Evolutionary conservation across 2,888 invertebrate genomes (phyloP).

Genomic region (Endotricha flammealis): DNA sequence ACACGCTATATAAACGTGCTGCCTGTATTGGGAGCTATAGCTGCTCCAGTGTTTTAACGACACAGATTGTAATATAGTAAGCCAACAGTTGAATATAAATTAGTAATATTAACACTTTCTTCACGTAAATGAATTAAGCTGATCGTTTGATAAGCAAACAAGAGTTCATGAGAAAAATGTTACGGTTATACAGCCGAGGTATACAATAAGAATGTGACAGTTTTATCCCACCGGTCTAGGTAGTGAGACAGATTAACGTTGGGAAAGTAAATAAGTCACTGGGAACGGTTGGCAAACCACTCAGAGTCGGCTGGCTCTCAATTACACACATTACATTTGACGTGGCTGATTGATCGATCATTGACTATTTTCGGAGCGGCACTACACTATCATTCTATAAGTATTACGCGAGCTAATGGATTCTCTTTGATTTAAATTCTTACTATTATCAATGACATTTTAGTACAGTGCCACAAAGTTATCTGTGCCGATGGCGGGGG

Average conservation of each 20-base stretch:
- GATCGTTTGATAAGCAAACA: conserved; percentile 6
- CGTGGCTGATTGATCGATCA: conserved; percentile 49
- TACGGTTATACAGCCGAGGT: conserved; percentile 4
- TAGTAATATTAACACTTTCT: background rate
- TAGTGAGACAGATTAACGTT: conserved; percentile 17
- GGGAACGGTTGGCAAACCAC: conserved; percentile 31
- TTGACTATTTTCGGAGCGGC: conserved; percentile 35
- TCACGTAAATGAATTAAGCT: background rate
- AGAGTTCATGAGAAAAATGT: conserved; percentile 6
- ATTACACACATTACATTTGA: conserved; percentile 45
- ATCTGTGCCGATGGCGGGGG: too few species aligned
- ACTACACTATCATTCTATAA: background rate
- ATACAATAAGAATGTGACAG: conserved; percentile 1
- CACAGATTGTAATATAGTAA: too few species aligned
- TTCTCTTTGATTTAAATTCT: too few species aligned
- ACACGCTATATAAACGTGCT: conserved; percentile 26
- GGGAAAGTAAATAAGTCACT: conserved; percentile 26
- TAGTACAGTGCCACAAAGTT: too few species aligned
- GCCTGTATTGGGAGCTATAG: conserved; percentile 7
- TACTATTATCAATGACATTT: too few species aligned
- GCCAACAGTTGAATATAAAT: background rate
- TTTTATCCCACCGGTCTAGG: conserved; percentile 3
- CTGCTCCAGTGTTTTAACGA: too few species aligned
- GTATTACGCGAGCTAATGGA: background rate
- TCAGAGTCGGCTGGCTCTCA: conserved; percentile 45